Base-by-base conservation (phyloP, 2,113 vertebrate genomes). In the Pterocles burchelli region DNA sequence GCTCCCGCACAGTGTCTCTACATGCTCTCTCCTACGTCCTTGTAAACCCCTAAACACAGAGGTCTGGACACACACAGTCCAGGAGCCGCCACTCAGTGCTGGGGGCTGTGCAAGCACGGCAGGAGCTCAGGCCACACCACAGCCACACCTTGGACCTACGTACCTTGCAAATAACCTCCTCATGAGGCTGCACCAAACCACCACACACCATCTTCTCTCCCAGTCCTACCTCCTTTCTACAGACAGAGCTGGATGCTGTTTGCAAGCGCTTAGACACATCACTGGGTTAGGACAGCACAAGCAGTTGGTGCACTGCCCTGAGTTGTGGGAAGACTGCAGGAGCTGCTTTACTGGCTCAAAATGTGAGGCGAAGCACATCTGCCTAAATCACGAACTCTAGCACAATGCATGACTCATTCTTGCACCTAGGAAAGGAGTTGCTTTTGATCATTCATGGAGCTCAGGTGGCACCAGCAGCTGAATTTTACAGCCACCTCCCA, bases 321-420 rank as follows among this genome's bases (percentile, higher is more conserved):
- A 84, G 72, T 72, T 4, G 1, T 8, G 6, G n/a, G 51, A 80
- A 6, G 33, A 48, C 43, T 36, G 81, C 3, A 2, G 52, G 66
- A 67, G 16, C 54, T 61, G 88, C 57, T 0, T 1, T 17, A 33
- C 29, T 0, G 0, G 9, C 59, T 89, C 29, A n/a, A 55, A 72
- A 55, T 1, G 14, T 21, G 33, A 89, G 52, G 31, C 17, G 3
- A 75, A 81, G 81, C 48, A 72, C 66, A 61, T 59, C 90, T 79
- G 89, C 76, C 80, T 45, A 31, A 86, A 62, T 33, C 76, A 89
- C 33, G 1, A 59, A 58, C 25, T 33, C 68, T 1, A 62, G 34
- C 58, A 52, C 49, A 10, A 68, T 8, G n/a, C n/a, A 31, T 49
- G 61, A 87, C 31, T 92, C 93, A 74, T 22, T 48, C 80, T 72